phyloP scores from a whole-genome alignment of 2,113 vertebrate species.

The Dendrocopos noguchii region DNA sequence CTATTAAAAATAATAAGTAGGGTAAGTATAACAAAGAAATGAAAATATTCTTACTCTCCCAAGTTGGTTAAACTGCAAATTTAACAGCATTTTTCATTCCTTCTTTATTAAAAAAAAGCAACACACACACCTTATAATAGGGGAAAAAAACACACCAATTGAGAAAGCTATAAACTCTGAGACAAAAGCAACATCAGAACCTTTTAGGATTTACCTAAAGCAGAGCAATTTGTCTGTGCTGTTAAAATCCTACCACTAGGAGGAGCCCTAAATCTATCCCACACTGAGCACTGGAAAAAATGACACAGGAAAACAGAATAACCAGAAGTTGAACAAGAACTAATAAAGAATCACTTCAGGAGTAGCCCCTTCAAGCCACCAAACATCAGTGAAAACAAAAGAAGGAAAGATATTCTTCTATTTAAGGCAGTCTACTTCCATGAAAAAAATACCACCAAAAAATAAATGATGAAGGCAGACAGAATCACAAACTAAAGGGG shows the following conservation, averaged over 20 bases:
- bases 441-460: not conserved
- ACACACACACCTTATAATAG: not conserved
- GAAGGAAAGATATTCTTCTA: not conserved
- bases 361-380: not conserved
- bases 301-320: not conserved
- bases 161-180: not conserved
- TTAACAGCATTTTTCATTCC: not conserved
- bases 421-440: not conserved
- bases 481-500: not conserved
- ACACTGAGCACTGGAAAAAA: not conserved
- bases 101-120: not conserved
- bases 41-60: not conserved
- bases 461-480: not conserved
- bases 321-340: not conserved
- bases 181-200: not conserved
- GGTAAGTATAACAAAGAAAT: not conserved
- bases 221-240: not conserved
- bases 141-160: not conserved
- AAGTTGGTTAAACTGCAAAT: not conserved
- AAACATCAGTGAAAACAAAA: not conserved
- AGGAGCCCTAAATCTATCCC: slow-evolving; percentile 27
- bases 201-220: not conserved
- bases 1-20: not conserved
- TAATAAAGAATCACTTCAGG: not conserved
- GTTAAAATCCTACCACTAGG: slow-evolving; percentile 27